Percentiles rank a stretch among this genome's conserved stretches.
Evolutionary conservation across 2,113 vertebrate genomes (phyloP).

Genomic region (Peromyscus maniculatus): DNA sequence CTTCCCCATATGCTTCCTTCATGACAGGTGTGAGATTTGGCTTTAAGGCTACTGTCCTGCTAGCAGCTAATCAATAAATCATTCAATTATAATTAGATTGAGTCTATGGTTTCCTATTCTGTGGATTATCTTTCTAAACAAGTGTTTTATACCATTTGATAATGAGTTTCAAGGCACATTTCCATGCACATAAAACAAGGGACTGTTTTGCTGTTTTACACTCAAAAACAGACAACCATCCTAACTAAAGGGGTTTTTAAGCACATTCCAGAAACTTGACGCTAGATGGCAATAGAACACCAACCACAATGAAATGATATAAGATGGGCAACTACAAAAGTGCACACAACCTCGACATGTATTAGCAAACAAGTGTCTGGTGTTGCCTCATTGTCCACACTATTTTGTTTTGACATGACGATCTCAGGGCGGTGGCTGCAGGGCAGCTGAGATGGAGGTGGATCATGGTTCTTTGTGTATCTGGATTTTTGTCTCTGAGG

Average conservation of each 20-base stretch:
- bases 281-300: background rate
- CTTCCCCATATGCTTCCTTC: too few species aligned
- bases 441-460: background rate
- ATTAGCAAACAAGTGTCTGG: background rate
- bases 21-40: too few species aligned
- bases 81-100: too few species aligned
- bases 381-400: background rate
- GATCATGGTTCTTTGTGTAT: background rate
- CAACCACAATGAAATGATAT: background rate
- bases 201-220: background rate
- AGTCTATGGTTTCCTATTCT: background rate
- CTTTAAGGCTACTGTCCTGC: background rate
- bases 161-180: background rate
- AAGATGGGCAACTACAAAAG: background rate
- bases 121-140: background rate
- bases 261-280: background rate
- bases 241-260: background rate
- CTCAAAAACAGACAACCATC: background rate
- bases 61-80: too few species aligned
- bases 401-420: background rate
- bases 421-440: background rate
- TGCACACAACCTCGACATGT: background rate
- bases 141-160: background rate
- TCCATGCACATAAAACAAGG: background rate
- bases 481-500: background rate